Evolutionary conservation across 2,888 invertebrate genomes (phyloP).

Genomic region (Lasioglossum leucozonium): DNA sequence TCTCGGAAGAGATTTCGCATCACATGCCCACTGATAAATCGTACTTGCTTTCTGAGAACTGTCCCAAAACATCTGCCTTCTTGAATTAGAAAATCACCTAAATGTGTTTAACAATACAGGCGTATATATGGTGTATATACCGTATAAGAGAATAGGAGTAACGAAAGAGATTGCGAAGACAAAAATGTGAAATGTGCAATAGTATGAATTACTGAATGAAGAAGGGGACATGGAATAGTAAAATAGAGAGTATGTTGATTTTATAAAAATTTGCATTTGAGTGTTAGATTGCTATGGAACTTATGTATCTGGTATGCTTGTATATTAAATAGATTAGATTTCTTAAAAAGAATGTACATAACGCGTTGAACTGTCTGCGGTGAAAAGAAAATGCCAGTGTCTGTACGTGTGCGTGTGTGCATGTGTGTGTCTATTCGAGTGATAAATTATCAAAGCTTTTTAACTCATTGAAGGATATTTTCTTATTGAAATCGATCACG

Average conservation of each 20-base stretch:
- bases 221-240: background rate
- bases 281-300: slow-evolving; percentile 26
- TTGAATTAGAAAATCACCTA: slow-evolving; percentile 24
- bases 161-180: background rate
- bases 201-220: slow-evolving; percentile 36
- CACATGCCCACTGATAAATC: slow-evolving; percentile 4
- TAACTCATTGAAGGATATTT: slow-evolving; percentile 60
- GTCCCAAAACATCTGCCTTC: slow-evolving; percentile 26
- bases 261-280: slow-evolving; percentile 49
- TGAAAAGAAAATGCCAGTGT: slow-evolving; percentile 59
- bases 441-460: slow-evolving; percentile 59
- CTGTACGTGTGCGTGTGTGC: slow-evolving; percentile 51
- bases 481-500: slow-evolving; percentile 47
- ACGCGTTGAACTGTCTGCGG: slow-evolving; percentile 37
- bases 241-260: slow-evolving; percentile 35
- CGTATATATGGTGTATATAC: slow-evolving; percentile 30
- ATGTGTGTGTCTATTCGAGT: slow-evolving; percentile 67
- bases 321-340: slow-evolving; percentile 40
- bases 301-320: slow-evolving; percentile 47
- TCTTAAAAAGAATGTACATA: slow-evolving; percentile 54
- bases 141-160: slow-evolving; percentile 16
- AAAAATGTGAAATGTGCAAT: slow-evolving; percentile 52
- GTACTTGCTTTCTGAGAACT: slow-evolving; percentile 29
- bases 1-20: slow-evolving; percentile 7
- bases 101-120: slow-evolving; percentile 42